Conservation (phyloP, 2,888 invertebrate species). For the Erpobdella octoculata region DNA sequence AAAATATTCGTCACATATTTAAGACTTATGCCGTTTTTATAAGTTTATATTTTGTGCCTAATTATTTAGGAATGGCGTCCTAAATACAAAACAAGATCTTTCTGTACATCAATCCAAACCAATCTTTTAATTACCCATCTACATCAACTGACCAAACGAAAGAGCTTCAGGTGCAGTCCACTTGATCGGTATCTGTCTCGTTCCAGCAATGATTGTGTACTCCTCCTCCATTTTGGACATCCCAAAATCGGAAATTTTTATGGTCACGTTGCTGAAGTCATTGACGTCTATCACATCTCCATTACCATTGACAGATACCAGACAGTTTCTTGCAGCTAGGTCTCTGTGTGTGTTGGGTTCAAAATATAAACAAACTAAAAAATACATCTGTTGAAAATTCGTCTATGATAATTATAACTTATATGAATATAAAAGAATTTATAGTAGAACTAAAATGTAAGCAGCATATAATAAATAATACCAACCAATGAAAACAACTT, state of each 20-base stretch:
- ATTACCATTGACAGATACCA: constrained; percentile 56
- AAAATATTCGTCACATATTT: too few species aligned
- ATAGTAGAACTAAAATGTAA: too few species aligned
- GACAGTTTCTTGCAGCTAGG: constrained; percentile 86
- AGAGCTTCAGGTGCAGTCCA: constrained; percentile 96
- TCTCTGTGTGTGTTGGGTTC: constrained; percentile 63
- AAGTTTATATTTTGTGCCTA: too few species aligned
- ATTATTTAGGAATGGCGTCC: too few species aligned
- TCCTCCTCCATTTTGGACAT: constrained; percentile 95
- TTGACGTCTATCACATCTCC: constrained; percentile 43
- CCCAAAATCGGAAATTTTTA: constrained; percentile 95
- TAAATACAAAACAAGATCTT: too few species aligned
- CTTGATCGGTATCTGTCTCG: constrained; percentile 96
- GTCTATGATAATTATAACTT: too few species aligned
- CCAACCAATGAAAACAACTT: not conserved
- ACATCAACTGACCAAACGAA: constrained; percentile 68
- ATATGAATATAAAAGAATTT: too few species aligned
- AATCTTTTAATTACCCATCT: not conserved
- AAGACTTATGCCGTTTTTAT: too few species aligned
- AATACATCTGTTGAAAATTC: too few species aligned
- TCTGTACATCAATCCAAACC: too few species aligned
- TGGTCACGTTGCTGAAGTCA: constrained; percentile 65
- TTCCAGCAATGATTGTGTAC: constrained; percentile 89
- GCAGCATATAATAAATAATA: not conserved
- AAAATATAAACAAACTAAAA: not conserved